phyloP scores from a whole-genome alignment of 2,888 invertebrate genomes.

The Noctua fimbriata region DNA sequence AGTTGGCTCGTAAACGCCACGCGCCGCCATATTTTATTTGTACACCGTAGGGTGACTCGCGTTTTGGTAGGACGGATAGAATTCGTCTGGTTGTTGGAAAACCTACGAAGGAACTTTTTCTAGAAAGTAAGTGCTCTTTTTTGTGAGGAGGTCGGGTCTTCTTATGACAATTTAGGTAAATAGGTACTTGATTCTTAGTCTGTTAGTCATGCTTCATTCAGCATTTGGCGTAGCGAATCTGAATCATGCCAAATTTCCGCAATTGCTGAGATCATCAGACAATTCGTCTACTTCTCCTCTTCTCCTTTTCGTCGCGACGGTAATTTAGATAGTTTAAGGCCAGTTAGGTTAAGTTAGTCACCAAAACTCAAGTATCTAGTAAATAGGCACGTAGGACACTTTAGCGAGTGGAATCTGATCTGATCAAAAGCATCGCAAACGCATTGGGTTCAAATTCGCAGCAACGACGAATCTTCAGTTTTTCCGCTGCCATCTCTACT shows the following conservation, averaged over 20 bases:
- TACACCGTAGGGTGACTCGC: constrained; percentile 5
- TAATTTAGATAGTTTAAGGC: background rate
- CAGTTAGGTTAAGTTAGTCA: background rate
- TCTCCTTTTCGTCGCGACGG: background rate
- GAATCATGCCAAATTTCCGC: background rate
- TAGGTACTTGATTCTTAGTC: background rate
- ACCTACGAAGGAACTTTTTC: background rate
- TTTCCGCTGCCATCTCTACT: background rate
- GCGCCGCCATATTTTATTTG: constrained; percentile 47
- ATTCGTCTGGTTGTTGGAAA: background rate
- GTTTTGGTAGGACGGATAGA: background rate
- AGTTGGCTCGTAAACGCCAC: constrained; percentile 46
- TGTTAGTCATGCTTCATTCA: background rate
- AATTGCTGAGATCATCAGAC: background rate
- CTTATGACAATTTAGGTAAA: background rate
- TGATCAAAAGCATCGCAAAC: background rate
- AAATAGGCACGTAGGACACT: background rate
- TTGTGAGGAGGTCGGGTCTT: too few relatives aligned
- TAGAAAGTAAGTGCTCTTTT: background rate
- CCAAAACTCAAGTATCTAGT: too few relatives aligned
- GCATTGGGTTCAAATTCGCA: background rate
- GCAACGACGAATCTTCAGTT: background rate
- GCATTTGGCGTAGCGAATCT: background rate
- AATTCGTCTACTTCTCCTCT: background rate
- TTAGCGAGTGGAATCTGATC: background rate